Evolutionary conservation across 2,113 vertebrate species (phyloP).

Genomic region (Ailuropoda melanoleuca): DNA sequence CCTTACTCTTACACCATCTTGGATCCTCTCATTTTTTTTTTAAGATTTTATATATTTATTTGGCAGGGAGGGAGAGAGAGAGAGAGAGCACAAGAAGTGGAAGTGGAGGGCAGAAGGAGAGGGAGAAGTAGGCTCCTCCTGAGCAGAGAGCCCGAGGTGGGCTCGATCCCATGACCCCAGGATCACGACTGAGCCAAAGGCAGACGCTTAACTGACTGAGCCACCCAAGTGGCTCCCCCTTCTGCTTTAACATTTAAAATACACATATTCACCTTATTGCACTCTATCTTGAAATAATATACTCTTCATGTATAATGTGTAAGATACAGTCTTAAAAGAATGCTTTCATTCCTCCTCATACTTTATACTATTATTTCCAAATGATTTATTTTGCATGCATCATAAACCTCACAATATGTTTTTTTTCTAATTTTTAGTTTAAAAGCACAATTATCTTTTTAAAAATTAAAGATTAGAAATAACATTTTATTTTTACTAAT

Average conservation of each 20-base stretch:
- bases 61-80: no score
- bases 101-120: not conserved
- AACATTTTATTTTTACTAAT: not conserved
- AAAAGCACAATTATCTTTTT: not conserved
- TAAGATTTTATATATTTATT: not conserved
- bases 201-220: not conserved
- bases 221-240: not conserved
- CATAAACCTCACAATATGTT: not conserved
- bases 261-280: not conserved
- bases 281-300: not conserved
- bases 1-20: no score
- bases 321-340: not conserved
- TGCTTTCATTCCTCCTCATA: not conserved
- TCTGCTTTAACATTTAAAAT: not conserved
- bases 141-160: not conserved
- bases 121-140: not conserved
- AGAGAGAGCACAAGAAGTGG: not conserved
- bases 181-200: not conserved
- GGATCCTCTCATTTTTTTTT: not conserved
- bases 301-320: not conserved
- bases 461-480: not conserved
- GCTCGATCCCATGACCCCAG: not conserved
- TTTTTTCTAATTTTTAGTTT: not conserved
- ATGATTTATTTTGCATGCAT: not conserved
- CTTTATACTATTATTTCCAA: not conserved